phyloP scores from a whole-genome alignment of 2,113 vertebrate genomes.

The Eleginops maclovinus region DNA sequence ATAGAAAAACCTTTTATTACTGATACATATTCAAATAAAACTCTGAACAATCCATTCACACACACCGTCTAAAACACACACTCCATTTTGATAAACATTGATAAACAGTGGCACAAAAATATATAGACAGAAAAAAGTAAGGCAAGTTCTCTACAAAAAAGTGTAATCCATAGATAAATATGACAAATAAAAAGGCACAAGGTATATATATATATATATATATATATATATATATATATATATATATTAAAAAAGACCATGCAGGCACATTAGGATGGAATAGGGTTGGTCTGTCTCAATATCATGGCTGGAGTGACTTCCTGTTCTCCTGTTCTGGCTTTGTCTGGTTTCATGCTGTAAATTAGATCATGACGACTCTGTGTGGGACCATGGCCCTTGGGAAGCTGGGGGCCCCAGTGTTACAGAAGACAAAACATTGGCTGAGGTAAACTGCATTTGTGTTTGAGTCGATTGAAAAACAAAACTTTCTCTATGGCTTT shows the following conservation, averaged over 20 bases:
- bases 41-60: conserved; percentile 72
- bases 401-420: conserved; percentile 12
- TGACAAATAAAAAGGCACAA: conserved; percentile 82
- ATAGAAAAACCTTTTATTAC: conserved; percentile 74
- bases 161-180: conserved; percentile 69
- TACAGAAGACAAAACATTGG: conserved; percentile 43
- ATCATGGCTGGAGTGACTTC: conserved; percentile 39
- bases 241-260: conserved; percentile 71
- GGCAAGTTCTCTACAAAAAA: conserved; percentile 78
- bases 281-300: conserved; percentile 70
- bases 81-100: conserved; percentile 50
- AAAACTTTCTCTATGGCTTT: conserved; percentile 63
- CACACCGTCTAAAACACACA: conserved; percentile 70
- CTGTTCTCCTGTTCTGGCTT: conserved; percentile 16
- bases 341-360: conserved; percentile 21
- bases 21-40: conserved; percentile 75
- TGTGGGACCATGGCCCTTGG: neutral
- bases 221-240: conserved; percentile 22
- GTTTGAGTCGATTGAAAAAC: conserved; percentile 33
- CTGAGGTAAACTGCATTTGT: conserved; percentile 71
- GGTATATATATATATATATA: conserved; percentile 66
- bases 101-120: conserved; percentile 78
- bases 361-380: conserved; percentile 20
- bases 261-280: conserved; percentile 79
- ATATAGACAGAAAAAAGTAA: conserved; percentile 78